A percentile compares a stretch with the other conserved stretches of the same genome.
Conservation (phyloP, 1,140 invertebrate genomes). For the Maconellicoccus hirsutus region DNA sequence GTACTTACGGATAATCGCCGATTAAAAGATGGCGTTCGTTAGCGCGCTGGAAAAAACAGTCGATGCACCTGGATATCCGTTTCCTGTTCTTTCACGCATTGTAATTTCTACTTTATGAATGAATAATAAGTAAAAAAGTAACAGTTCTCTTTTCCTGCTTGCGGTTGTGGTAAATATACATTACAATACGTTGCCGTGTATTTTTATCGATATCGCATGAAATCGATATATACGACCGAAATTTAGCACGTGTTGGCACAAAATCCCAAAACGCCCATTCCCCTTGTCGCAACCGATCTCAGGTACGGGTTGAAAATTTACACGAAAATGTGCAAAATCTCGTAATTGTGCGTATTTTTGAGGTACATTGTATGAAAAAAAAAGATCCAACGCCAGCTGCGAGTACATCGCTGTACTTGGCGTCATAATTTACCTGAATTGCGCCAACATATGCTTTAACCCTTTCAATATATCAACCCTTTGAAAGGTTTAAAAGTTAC, state of each 20-base stretch:
- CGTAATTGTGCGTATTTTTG: no score
- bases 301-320: no score
- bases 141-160: constrained; percentile 12
- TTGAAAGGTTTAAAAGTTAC: not conserved
- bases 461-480: not conserved
- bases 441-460: not conserved
- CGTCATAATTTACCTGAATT: not conserved
- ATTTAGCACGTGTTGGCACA: no score
- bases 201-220: no score
- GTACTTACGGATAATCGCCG: not conserved
- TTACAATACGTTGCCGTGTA: no score
- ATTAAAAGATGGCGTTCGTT: constrained; percentile 8
- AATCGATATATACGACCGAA: no score
- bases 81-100: constrained; percentile 20
- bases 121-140: constrained; percentile 17
- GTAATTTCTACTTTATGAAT: constrained; percentile 14
- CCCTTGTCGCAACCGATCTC: no score
- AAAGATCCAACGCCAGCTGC: no score
- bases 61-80: constrained; percentile 19
- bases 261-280: no score
- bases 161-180: not conserved
- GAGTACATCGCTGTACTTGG: not conserved
- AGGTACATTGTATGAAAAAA: no score
- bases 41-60: constrained; percentile 13
- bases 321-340: no score